These are phyloP conservation scores for Pollimyrus isidori DNA, from an alignment of 2,113 vertebrate genomes.

Conservation along the genomic window DNA sequence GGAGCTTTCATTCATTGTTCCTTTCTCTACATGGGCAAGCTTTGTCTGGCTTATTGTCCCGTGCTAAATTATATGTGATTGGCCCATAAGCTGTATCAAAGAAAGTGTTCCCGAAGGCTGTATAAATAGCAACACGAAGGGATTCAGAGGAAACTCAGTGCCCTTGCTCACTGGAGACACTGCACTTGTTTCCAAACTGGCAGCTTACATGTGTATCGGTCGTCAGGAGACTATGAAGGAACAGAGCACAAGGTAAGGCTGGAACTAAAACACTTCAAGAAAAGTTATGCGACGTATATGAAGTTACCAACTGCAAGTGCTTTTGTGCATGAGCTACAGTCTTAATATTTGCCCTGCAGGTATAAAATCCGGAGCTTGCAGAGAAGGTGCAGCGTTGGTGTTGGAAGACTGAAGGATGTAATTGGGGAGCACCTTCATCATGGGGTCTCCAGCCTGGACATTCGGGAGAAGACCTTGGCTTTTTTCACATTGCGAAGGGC, in stretches of 20 bases:
- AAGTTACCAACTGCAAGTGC: not conserved
- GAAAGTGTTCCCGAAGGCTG: not conserved
- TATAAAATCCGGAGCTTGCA: slow-evolving; percentile 58
- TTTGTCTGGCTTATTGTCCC: slow-evolving; percentile 43
- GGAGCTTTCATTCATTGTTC: slow-evolving; percentile 44
- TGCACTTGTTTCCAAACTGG: slow-evolving; percentile 35
- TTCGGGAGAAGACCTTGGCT: slow-evolving; percentile 59
- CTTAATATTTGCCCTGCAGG: slow-evolving; percentile 37
- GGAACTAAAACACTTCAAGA: not conserved
- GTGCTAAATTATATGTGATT: slow-evolving; percentile 42
- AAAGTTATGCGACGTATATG: not conserved
- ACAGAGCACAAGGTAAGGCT: slow-evolving; percentile 53
- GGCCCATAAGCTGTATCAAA: slow-evolving; percentile 32
- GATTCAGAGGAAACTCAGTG: slow-evolving; percentile 20
- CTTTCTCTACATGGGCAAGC: slow-evolving; percentile 16
- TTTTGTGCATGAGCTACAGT: not conserved
- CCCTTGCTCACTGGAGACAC: slow-evolving; percentile 12
- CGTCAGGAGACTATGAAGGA: slow-evolving; percentile 56
- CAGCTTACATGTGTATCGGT: slow-evolving; percentile 49
- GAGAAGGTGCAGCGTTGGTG: slow-evolving; percentile 51
- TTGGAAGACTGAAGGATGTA: slow-evolving; percentile 57
- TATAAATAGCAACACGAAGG: slow-evolving; percentile 46
- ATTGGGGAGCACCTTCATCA: slow-evolving; percentile 53
- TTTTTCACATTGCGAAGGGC: slow-evolving; percentile 59
- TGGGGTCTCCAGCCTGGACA: slow-evolving; percentile 49